Evolutionary conservation across 2,797 vertebrate species (phyloP), one percentile per base, ranked within the genome.

Genomic region (Sphenopsis melanotis): DNA sequence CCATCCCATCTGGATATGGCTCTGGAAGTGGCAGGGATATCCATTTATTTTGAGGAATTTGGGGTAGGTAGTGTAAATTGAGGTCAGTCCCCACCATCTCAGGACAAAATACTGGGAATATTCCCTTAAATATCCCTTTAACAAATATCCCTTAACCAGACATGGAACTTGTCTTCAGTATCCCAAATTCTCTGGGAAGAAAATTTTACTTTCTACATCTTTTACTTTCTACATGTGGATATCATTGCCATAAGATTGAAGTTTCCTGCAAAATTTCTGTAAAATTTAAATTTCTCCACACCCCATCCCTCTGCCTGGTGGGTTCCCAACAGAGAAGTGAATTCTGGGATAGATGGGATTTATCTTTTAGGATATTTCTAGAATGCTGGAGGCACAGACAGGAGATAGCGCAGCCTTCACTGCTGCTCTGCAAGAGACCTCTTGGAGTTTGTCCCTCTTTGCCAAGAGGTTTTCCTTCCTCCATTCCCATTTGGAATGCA

Each of bases 201-300:
- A 4, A 42, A 42, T 42, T 41, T 41, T 41, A 41, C 41, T 17
- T 17, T 41, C 16, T 41, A 41, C 41, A 44, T 44, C 2, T 37
- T 70, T 50, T n/a, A 1, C 61, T 68, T 69, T 49, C 20, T 3
- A 1, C 11, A 1, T 3, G 4, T 21, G 36, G 16, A 4, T 41
- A 29, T 32, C 9, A 13, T 12, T 27, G 15, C 4, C 34, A 2
- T 12, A 17, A 29, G 22, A 7, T 0, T 6, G 24, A 37, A 9
- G 1, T 9, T 42, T 57, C 22, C 42, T 15, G 21, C 4, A 20
- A 68, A 44, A 12, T 23, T 37, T 17, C 22, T 23, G 15, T 15
- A 18, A 36, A 46, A 71, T 22, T 12, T 18, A 4, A 39, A 46
- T 11, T 49, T 7, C 24, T 82, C 18, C n/a, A 30, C 49, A 2